phyloP scores from a whole-genome alignment of 1,140 invertebrate species.

The Coelopa frigida region DNA sequence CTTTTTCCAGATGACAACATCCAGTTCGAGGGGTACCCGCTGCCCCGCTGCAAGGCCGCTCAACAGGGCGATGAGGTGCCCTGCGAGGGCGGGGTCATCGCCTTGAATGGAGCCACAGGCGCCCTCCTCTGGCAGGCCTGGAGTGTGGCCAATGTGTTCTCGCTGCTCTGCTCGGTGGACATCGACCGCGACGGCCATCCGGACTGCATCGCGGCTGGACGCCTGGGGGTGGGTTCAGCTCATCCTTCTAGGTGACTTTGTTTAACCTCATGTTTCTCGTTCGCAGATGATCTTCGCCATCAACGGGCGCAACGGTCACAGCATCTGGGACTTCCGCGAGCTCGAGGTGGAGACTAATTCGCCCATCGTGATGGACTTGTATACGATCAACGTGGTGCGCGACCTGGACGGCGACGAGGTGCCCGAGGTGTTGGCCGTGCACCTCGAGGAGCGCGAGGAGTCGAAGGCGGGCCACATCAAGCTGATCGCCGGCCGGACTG shows the following conservation, averaged over 20 bases:
- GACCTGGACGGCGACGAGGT: slow-evolving; percentile 68
- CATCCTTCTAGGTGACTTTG: background rate
- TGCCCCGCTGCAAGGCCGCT: slow-evolving; percentile 37
- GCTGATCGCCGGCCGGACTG: slow-evolving; percentile 63
- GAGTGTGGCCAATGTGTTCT: slow-evolving; percentile 66
- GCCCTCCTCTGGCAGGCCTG: slow-evolving; percentile 69
- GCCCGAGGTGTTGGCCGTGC: slow-evolving; percentile 64
- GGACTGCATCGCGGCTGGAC: slow-evolving; percentile 69
- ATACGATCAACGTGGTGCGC: slow-evolving; percentile 62
- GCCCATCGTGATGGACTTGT: slow-evolving; percentile 48
- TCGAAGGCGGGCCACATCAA: slow-evolving; percentile 55
- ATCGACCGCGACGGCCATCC: slow-evolving; percentile 60
- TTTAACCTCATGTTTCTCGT: slow-evolving; percentile 32
- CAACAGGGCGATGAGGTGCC: slow-evolving; percentile 43
- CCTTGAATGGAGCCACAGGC: slow-evolving; percentile 66
- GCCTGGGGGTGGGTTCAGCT: slow-evolving; percentile 56
- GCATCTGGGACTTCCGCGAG: slow-evolving; percentile 59
- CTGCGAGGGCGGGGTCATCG: slow-evolving; percentile 71
- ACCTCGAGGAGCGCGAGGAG: slow-evolving; percentile 50
- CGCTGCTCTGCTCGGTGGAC: slow-evolving; percentile 66
- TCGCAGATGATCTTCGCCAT: slow-evolving; percentile 59
- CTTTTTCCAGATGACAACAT: slow-evolving; percentile 32
- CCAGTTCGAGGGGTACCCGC: slow-evolving; percentile 33
- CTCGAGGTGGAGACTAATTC: slow-evolving; percentile 42
- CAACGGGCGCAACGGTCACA: slow-evolving; percentile 57